Percentiles rank a stretch among this genome's conserved stretches.
Conservation (phyloP, 2,888 invertebrate species). For the Biston stratarius region DNA sequence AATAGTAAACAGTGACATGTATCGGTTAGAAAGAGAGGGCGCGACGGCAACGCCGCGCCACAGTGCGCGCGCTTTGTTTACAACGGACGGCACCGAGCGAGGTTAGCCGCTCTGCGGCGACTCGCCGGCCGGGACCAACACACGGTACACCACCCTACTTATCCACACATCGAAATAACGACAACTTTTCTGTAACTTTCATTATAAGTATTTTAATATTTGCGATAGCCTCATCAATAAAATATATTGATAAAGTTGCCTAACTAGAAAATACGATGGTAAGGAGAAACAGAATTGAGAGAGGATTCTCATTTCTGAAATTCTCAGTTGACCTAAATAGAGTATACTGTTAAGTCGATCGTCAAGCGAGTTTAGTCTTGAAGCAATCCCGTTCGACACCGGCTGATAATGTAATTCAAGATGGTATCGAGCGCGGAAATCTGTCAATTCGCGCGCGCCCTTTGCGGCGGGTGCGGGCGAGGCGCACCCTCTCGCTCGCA, state of each 20-base stretch:
- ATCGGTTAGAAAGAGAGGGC: conserved; percentile 50
- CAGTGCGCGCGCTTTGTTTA: conserved; percentile 77
- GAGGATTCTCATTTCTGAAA: neutral
- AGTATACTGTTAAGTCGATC: conserved; percentile 11
- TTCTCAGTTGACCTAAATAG: neutral
- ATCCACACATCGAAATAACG: conserved; percentile 8
- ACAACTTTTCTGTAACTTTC: neutral
- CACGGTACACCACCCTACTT: conserved; percentile 14
- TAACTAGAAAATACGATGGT: neutral
- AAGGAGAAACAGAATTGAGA: neutral
- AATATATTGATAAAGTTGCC: no score
- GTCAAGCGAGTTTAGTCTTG: conserved; percentile 12
- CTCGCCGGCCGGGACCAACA: conserved; percentile 41
- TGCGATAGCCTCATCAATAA: no score
- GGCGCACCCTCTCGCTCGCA: conserved; percentile 63
- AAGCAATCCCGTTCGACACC: conserved; percentile 44
- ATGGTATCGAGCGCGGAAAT: conserved; percentile 81
- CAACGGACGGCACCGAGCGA: conserved; percentile 51
- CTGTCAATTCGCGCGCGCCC: conserved; percentile 79
- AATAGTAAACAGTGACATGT: conserved; percentile 62
- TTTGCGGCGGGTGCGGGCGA: conserved; percentile 55
- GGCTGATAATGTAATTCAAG: conserved; percentile 75
- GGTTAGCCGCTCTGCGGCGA: conserved; percentile 55
- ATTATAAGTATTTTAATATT: neutral
- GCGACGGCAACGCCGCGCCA: conserved; percentile 71